phyloP scores from a whole-genome alignment of 2,113 vertebrate species.

The Prionailurus bengalensis region DNA sequence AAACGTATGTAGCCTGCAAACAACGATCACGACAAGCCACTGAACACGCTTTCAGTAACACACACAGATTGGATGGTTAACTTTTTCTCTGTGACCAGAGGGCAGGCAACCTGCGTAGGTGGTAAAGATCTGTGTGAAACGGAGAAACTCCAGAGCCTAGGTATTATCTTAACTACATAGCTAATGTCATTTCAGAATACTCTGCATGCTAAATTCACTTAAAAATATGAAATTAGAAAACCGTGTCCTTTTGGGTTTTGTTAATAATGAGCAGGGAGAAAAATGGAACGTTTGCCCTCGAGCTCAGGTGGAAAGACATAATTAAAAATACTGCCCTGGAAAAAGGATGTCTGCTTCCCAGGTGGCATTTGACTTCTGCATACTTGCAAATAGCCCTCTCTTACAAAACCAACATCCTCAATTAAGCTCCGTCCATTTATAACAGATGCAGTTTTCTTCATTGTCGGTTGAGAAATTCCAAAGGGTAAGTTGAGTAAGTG shows the following conservation, averaged over 20 bases:
- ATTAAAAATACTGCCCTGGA: conserved; percentile 79
- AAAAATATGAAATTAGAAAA: conserved; percentile 79
- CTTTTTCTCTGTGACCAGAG: not conserved
- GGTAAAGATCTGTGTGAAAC: not conserved
- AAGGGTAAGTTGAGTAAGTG: not conserved
- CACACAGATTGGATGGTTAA: not conserved
- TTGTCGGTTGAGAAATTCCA: conserved; percentile 15
- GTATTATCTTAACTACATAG: conserved; percentile 57
- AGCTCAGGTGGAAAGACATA: conserved; percentile 80
- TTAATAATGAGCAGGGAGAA: conserved; percentile 77
- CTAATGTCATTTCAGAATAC: conserved; percentile 63
- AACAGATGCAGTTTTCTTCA: conserved; percentile 59
- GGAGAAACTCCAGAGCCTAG: conserved; percentile 55
- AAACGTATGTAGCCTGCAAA: not conserved
- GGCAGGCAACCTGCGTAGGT: not conserved
- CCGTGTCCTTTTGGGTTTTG: conserved; percentile 66
- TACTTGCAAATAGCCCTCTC: conserved; percentile 68
- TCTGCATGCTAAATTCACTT: conserved; percentile 73
- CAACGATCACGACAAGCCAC: not conserved
- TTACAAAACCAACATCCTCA: conserved; percentile 58
- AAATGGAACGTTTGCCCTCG: conserved; percentile 79
- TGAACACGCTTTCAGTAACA: not conserved
- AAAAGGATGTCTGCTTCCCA: conserved; percentile 69
- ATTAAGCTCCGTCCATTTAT: conserved; percentile 56
- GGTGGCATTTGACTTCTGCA: conserved; percentile 61